These are phyloP conservation scores for Choloepus hoffmanni DNA, from an alignment of 2,113 vertebrate species.

Conservation along the genomic window DNA sequence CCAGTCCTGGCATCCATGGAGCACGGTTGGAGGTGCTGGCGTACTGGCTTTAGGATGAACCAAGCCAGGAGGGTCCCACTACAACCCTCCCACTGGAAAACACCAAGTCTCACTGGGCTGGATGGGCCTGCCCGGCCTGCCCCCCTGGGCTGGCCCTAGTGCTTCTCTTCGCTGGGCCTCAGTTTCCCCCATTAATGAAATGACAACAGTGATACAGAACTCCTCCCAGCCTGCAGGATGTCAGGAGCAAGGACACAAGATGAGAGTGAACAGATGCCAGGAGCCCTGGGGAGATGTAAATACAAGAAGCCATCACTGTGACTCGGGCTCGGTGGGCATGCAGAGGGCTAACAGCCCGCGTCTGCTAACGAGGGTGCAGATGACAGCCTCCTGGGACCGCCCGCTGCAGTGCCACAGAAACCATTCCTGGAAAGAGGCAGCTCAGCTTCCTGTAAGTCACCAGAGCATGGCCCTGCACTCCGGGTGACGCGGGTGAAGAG, in stretches of 20 bases:
- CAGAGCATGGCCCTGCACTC: background rate
- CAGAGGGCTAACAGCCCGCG: background rate
- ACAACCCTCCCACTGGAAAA: fast-evolving
- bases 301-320: background rate
- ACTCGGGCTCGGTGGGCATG: constrained; percentile 5
- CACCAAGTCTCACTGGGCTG: background rate
- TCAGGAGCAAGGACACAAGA: background rate
- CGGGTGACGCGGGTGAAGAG: fast-evolving
- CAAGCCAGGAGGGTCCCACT: background rate
- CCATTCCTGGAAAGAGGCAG: constrained; percentile 5
- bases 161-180: background rate
- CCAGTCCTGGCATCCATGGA: fast-evolving
- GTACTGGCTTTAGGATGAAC: fast-evolving
- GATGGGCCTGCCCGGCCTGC: background rate
- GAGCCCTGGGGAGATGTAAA: constrained; percentile 50
- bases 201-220: background rate
- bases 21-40: fast-evolving
- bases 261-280: constrained; percentile 35
- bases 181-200: background rate
- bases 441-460: background rate
- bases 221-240: background rate
- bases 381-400: background rate
- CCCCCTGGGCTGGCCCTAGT: fast-evolving
- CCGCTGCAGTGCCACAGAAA: fast-evolving
- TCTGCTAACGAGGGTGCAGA: constrained; percentile 46